Evolutionary conservation across 2,797 vertebrate species (phyloP).

Genomic region (Crypturellus tataupa): DNA sequence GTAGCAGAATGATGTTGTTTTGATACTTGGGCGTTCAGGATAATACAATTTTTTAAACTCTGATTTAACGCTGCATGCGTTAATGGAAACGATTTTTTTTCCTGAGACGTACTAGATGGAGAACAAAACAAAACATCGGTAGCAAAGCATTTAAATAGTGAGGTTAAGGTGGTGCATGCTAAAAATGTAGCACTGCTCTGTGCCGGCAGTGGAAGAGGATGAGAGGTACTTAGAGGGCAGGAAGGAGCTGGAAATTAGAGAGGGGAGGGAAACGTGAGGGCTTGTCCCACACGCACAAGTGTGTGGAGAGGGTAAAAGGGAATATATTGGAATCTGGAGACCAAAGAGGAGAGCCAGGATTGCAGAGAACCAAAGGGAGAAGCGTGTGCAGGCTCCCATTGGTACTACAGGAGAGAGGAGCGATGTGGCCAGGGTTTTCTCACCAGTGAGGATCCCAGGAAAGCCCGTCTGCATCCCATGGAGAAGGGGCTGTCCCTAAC

Average conservation of each 20-base stretch:
- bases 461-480: not conserved
- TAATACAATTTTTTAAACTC: not conserved
- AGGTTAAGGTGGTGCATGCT: not conserved
- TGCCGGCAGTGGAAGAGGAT: slow-evolving; percentile 12
- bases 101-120: not conserved
- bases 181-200: not conserved
- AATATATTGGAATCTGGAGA: not conserved
- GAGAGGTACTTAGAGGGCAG: not conserved
- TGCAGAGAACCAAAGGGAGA: not conserved
- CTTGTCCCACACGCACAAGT: not conserved
- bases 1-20: not conserved
- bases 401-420: not conserved
- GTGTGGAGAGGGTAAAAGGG: not conserved
- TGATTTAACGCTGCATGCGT: not conserved
- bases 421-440: not conserved
- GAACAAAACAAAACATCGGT: not conserved
- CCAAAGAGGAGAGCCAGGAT: not conserved
- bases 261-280: not conserved
- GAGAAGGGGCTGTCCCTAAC: not conserved
- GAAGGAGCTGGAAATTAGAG: not conserved
- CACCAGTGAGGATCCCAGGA: accelerated
- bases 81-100: slow-evolving; percentile 36
- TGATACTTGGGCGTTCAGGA: not conserved
- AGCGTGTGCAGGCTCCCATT: not conserved
- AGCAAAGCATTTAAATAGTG: not conserved